Percentiles rank a stretch among this genome's conserved stretches.
Conservation (phyloP, 2,797 vertebrate genomes). For the Betta splendens region DNA sequence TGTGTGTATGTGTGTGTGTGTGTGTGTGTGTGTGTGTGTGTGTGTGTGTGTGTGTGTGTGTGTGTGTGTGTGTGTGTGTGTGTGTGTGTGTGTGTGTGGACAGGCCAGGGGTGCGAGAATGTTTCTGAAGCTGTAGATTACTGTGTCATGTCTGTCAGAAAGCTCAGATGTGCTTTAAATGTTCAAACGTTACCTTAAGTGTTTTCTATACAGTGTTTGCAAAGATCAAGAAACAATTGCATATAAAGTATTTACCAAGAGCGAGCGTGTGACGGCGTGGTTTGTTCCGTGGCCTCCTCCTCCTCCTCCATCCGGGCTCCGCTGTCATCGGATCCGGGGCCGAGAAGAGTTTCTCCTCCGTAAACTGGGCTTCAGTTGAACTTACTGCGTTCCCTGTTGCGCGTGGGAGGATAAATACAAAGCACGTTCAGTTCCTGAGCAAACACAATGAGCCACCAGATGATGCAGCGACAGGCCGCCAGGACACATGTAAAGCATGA, state of each 20-base stretch:
- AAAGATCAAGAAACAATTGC: conserved; percentile 83
- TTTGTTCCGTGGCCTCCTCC: conserved; percentile 49
- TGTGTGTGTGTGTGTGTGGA: conserved; percentile 43
- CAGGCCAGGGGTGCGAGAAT: conserved; percentile 47
- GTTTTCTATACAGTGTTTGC: conserved; percentile 86
- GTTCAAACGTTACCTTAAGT: conserved; percentile 79
- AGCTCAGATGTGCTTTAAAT: conserved; percentile 82
- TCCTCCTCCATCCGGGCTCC: conserved; percentile 3
- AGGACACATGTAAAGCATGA: conserved; percentile 59
- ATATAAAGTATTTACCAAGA: conserved; percentile 83
- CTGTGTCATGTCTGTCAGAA: conserved; percentile 78
- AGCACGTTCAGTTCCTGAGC: conserved; percentile 52
- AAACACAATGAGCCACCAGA: conserved; percentile 47
- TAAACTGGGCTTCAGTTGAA: conserved; percentile 36
- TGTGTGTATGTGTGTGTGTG: too few relatives aligned
- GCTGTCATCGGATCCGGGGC: conserved; percentile 7
- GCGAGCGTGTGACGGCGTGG: conserved; percentile 46
- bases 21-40: conserved; percentile 39
- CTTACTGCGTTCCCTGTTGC: conserved; percentile 39
- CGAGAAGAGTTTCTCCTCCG: conserved; percentile 21
- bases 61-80: conserved; percentile 33
- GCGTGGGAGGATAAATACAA: conserved; percentile 60
- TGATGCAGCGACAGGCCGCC: conserved; percentile 47
- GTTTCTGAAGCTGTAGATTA: conserved; percentile 78
- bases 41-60: conserved; percentile 19